These are phyloP conservation scores for Columba livia DNA, from an alignment of 2,113 vertebrate genomes.

Conservation along the genomic window DNA sequence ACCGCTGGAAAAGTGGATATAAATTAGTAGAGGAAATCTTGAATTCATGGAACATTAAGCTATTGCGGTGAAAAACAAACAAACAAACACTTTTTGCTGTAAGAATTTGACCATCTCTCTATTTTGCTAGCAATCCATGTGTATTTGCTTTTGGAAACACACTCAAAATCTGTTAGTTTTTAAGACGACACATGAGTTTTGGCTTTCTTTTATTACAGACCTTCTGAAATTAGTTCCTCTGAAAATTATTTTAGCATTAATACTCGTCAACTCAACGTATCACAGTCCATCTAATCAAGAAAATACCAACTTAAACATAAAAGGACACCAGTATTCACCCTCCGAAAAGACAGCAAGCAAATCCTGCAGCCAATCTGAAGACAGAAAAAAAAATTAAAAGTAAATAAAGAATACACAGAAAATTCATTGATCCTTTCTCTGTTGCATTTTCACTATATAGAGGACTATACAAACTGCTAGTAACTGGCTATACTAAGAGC, in stretches of 20 bases:
- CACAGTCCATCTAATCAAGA: not conserved
- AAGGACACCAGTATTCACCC: not conserved
- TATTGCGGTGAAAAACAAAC: not conserved
- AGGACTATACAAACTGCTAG: not conserved
- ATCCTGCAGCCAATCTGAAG: not conserved
- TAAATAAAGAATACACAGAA: not conserved
- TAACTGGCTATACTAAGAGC: not conserved
- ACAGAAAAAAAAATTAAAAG: not conserved
- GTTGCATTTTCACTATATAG: not conserved
- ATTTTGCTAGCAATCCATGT: not conserved
- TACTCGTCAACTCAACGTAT: not conserved
- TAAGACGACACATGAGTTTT: not conserved
- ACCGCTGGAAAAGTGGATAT: not conserved
- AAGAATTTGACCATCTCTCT: not conserved
- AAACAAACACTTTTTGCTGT: not conserved
- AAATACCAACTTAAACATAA: conserved; percentile 17
- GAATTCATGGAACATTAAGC: not conserved
- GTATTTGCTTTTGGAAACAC: not conserved
- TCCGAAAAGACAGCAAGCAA: not conserved
- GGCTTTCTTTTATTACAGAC: not conserved
- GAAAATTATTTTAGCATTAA: conserved; percentile 29
- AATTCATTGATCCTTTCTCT: not conserved
- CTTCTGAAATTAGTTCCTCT: conserved; percentile 30
- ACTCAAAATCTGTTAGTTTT: not conserved
- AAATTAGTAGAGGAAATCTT: not conserved